These are phyloP conservation scores for Drosophila sp. DNA, from an alignment of 1,140 invertebrate species.

Conservation along the genomic window DNA sequence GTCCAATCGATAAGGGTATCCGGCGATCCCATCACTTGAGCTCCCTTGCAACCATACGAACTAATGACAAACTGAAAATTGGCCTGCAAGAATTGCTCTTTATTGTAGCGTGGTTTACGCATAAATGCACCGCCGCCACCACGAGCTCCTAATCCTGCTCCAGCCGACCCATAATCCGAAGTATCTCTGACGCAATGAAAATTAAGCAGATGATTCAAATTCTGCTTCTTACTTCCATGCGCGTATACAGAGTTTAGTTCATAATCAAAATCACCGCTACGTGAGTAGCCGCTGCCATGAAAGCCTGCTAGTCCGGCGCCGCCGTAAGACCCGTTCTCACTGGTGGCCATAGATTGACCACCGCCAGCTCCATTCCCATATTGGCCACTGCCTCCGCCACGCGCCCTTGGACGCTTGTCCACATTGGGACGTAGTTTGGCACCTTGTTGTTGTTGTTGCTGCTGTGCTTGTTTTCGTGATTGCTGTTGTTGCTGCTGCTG, in stretches of 20 bases:
- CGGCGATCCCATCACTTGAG: constrained; percentile 89
- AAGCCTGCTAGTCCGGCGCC: constrained; percentile 65
- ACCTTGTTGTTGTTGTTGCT: constrained; percentile 49
- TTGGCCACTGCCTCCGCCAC: constrained; percentile 34
- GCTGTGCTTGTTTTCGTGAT: constrained; percentile 37
- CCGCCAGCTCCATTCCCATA: constrained; percentile 15
- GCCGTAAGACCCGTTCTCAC: constrained; percentile 55
- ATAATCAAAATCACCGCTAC: constrained; percentile 84
- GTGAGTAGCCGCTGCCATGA: constrained; percentile 46
- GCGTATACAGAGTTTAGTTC: constrained; percentile 92
- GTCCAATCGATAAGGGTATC: constrained; percentile 96
- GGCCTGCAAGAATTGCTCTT: constrained; percentile 96
- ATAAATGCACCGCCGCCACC: constrained; percentile 82
- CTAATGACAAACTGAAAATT: constrained; percentile 98
- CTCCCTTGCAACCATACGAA: constrained; percentile 85
- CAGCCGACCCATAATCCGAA: constrained; percentile 55
- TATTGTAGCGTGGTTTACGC: constrained; percentile 88
- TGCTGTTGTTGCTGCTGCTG: constrained; percentile 55
- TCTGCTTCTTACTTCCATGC: constrained; percentile 94
- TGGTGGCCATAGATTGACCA: constrained; percentile 20
- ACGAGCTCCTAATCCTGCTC: constrained; percentile 74
- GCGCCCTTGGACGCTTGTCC: constrained; percentile 75
- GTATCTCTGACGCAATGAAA: constrained; percentile 89
- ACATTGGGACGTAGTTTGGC: constrained; percentile 74
- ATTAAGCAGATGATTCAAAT: constrained; percentile 96